These are phyloP conservation scores for Phaedon cochleariae DNA, from an alignment of 2,888 invertebrate genomes.

Conservation along the genomic window DNA sequence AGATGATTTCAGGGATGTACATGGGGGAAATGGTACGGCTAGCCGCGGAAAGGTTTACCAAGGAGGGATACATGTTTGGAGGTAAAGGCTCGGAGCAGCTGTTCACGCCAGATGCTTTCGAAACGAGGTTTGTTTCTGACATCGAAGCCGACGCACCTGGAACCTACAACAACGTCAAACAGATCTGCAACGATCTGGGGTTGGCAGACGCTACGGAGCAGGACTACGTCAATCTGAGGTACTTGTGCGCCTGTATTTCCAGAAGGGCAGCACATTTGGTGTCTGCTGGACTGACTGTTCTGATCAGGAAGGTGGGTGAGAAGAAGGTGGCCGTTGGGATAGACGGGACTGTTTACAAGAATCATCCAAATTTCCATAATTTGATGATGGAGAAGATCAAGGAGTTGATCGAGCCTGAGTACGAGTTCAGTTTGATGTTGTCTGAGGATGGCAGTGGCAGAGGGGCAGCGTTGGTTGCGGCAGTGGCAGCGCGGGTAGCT, in stretches of 20 bases:
- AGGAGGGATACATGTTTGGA: constrained; percentile 81
- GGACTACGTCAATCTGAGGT: constrained; percentile 92
- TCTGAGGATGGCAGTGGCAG: constrained; percentile 97
- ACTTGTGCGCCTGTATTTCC: constrained; percentile 92
- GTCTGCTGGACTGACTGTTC: constrained; percentile 87
- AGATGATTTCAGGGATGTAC: constrained; percentile 99
- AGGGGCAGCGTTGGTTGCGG: constrained; percentile 95
- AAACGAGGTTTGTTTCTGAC: constrained; percentile 40
- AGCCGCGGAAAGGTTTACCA: constrained; percentile 83
- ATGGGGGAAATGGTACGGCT: constrained; percentile 97
- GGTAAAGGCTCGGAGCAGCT: constrained; percentile 85
- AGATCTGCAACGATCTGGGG: constrained; percentile 81
- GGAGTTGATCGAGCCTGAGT: constrained; percentile 47
- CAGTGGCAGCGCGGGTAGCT: constrained; percentile 71
- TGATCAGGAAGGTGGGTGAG: constrained; percentile 92
- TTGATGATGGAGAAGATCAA: constrained; percentile 40
- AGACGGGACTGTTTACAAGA: constrained; percentile 96
- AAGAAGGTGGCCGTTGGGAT: constrained; percentile 92
- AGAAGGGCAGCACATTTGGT: constrained; percentile 92
- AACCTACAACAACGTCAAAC: constrained; percentile 79
- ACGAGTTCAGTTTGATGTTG: constrained; percentile 90
- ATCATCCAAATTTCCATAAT: constrained; percentile 88
- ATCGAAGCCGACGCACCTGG: constrained; percentile 74
- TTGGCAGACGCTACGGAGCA: constrained; percentile 84
- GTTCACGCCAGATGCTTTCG: constrained; percentile 73